Evolutionary conservation across 2,113 vertebrate species (phyloP).

Genomic region (Leptobrachium leishanense): DNA sequence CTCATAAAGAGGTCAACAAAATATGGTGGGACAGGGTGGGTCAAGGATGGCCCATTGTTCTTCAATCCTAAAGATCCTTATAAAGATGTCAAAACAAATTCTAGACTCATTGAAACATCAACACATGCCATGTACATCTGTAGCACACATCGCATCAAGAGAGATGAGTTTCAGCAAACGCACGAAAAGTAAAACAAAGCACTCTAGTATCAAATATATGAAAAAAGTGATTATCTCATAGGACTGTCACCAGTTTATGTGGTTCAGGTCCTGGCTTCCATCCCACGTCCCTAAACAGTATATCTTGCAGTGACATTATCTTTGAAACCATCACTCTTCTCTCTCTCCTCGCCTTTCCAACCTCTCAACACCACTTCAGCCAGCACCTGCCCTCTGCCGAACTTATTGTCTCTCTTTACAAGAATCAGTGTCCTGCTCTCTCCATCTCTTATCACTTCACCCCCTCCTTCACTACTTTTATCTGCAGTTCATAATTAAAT

Average conservation of each 20-base stretch:
- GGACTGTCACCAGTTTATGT: background rate
- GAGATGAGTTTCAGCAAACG: too few relatives aligned
- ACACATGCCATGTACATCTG: too few relatives aligned
- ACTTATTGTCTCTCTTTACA: slow-evolving; percentile 15
- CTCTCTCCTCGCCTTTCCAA: slow-evolving; percentile 25
- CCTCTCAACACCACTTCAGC: slow-evolving; percentile 21
- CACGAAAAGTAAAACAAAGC: too few relatives aligned
- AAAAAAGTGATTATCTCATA: slow-evolving; percentile 19
- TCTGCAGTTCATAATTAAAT: slow-evolving; percentile 42
- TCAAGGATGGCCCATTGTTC: too few relatives aligned
- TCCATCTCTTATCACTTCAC: slow-evolving; percentile 7
- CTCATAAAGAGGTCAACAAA: too few relatives aligned
- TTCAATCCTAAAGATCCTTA: too few relatives aligned
- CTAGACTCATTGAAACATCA: too few relatives aligned
- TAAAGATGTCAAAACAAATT: too few relatives aligned
- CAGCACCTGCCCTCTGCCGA: background rate
- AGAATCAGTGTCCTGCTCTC: slow-evolving; percentile 22
- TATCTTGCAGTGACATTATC: slow-evolving; percentile 29
- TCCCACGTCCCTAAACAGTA: background rate
- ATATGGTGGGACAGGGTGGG: too few relatives aligned
- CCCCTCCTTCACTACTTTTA: slow-evolving; percentile 1
- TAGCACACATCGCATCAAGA: too few relatives aligned
- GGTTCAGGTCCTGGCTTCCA: too few relatives aligned
- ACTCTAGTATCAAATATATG: background rate
- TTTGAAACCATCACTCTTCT: slow-evolving; percentile 12